phyloP scores from a whole-genome alignment of 2,797 vertebrate species.

The Botia almorhae region DNA sequence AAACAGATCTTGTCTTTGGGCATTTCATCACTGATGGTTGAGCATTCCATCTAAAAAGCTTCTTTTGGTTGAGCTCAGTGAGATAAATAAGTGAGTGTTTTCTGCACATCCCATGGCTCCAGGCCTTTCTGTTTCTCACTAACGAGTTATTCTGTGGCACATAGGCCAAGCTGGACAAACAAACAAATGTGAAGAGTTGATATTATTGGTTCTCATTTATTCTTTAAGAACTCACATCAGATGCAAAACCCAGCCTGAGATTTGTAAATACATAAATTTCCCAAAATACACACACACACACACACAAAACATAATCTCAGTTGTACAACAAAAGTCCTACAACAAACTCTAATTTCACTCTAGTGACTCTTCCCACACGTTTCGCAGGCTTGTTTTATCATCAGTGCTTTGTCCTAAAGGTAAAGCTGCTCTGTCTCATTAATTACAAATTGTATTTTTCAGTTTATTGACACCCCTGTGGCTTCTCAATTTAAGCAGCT shows the following conservation, averaged over 20 bases:
- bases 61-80: conserved; percentile 24
- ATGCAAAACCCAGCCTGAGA: not conserved
- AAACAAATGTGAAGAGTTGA: conserved; percentile 25
- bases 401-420: conserved; percentile 12
- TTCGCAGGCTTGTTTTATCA: conserved; percentile 30
- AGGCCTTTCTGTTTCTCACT: conserved; percentile 17
- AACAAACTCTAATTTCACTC: not conserved
- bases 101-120: conserved; percentile 10
- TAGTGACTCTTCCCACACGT: not conserved
- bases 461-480: conserved; percentile 24
- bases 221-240: conserved; percentile 3
- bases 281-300: not conserved
- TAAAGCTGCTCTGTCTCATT: conserved; percentile 32
- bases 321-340: not conserved
- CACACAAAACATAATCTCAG: not conserved
- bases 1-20: conserved; percentile 18
- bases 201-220: not conserved
- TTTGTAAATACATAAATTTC: not conserved
- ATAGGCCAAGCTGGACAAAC: conserved; percentile 8
- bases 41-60: conserved; percentile 14
- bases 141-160: conserved; percentile 25
- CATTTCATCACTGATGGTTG: conserved; percentile 27
- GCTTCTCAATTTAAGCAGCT: conserved; percentile 37
- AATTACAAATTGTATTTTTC: conserved; percentile 32
- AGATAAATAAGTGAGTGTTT: conserved; percentile 36